A percentile compares a stretch with the other conserved stretches of the same genome.
Conservation (phyloP, 2,888 invertebrate species). For the Cyclophora punctaria region DNA sequence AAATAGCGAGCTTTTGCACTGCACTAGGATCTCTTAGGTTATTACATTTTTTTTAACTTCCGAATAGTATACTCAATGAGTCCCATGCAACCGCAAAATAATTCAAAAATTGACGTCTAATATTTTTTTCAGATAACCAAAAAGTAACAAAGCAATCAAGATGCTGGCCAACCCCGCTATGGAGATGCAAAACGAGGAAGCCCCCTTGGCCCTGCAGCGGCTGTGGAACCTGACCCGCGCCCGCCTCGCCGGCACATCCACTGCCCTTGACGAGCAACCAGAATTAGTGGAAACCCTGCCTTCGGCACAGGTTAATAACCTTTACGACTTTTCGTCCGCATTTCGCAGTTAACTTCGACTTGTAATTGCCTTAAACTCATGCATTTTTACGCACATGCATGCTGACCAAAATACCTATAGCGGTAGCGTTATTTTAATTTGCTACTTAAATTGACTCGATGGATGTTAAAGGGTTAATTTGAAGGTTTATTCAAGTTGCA, state of each 20-base stretch:
- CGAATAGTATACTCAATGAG: too few species aligned
- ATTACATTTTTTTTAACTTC: too few species aligned
- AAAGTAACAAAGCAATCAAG: slow-evolving; percentile 21
- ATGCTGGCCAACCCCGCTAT: slow-evolving; percentile 68
- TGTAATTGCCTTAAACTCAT: too few species aligned
- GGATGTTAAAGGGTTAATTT: too few species aligned
- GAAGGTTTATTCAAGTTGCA: too few species aligned
- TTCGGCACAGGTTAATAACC: slow-evolving; percentile 52
- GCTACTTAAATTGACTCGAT: too few species aligned
- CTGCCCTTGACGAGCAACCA: slow-evolving; percentile 54
- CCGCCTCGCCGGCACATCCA: slow-evolving; percentile 63
- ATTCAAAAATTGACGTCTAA: slow-evolving; percentile 3
- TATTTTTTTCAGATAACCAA: slow-evolving; percentile 14
- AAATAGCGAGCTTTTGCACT: too few species aligned
- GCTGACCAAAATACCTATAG: too few species aligned
- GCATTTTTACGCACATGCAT: too few species aligned
- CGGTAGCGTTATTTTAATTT: too few species aligned
- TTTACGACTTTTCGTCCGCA: background rate
- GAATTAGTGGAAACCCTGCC: slow-evolving; percentile 58
- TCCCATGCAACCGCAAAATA: slow-evolving; percentile 7
- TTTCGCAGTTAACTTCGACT: too few species aligned
- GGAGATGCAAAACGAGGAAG: slow-evolving; percentile 75
- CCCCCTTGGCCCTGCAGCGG: slow-evolving; percentile 65
- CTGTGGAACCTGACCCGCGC: slow-evolving; percentile 70
- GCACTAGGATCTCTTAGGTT: too few species aligned